Conservation (phyloP, 2,888 invertebrate genomes). For the Actias luna region DNA sequence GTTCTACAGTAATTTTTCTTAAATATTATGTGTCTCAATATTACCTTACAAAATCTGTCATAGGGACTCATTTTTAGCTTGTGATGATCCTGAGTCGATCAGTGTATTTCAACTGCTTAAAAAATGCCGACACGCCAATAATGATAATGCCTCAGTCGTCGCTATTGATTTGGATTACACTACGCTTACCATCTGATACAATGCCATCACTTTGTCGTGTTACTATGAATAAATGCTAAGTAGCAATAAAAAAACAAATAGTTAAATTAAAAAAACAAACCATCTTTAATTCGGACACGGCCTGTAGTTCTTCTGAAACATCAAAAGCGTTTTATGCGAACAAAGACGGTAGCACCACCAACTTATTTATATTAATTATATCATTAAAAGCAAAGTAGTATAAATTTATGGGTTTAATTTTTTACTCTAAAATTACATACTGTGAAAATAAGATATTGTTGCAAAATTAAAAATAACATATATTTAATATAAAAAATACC, state of each 20-base stretch:
- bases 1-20: no score
- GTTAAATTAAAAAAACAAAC: not conserved
- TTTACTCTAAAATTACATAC: not conserved
- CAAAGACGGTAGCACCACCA: not conserved
- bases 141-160: no score
- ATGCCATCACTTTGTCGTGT: no score
- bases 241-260: not conserved
- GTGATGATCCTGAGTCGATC: no score
- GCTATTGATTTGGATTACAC: no score
- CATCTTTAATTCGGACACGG: not conserved
- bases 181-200: no score
- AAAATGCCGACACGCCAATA: no score
- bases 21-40: no score
- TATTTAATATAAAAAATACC: slow-evolving; percentile 21
- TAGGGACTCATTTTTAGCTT: no score
- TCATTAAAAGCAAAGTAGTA: not conserved
- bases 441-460: not conserved
- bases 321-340: not conserved
- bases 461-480: not conserved
- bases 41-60: no score
- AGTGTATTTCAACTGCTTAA: no score
- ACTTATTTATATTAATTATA: not conserved
- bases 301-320: not conserved
- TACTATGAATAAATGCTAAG: not conserved
- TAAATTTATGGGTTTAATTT: not conserved